Evolutionary conservation across 2,888 invertebrate species (phyloP), one percentile per base, ranked within the genome.

Genomic region (Synergus umbraculus): DNA sequence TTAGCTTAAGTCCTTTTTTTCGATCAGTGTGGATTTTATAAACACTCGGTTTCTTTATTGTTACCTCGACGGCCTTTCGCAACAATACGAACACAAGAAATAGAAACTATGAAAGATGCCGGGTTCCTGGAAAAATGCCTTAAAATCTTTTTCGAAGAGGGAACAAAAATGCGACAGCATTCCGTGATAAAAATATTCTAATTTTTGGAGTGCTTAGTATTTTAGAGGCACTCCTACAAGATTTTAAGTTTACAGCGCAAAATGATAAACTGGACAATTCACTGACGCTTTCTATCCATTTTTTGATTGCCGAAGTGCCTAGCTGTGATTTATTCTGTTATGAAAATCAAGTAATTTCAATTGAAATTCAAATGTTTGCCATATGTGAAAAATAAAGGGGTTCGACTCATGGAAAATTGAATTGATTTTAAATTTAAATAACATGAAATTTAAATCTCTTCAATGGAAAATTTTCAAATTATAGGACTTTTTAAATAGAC

Each of bases 141-240:
- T 41, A 3, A 41, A 65, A 41, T 65, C 29, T 67, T n/a, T 54
- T 46, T 13, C 8, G 49, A 69, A 73, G 15, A 29, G 73, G 73
- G 54, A 73, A 73, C 73, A 73, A 73, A 63, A 54, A 73, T 73
- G 73, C 73, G 37, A 73, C 73, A 73, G 54, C 66, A 66, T 66
- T 66, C 66, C 66, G 73, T 58, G 73, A 73, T 69, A 69, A 67
- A 13, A 63, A 46, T 73, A 73, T 15, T n/a, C 29, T 73, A 54
- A 54, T 73, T 73, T 41, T 73, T 73, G 15, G 37, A 54, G 29
- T 29, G 73, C 54, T 73, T 58, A 4, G 12, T 29, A 29, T 63
- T 63, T 29, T 12, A 22, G 13, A 63, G 63, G 13, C 63, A 29
- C 63, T 63, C 29, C 7, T 63, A 5, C 4, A 22, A 67, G 5